These are phyloP conservation scores for Myocastor coypus DNA, from an alignment of 2,113 vertebrate genomes.

Conservation along the genomic window DNA sequence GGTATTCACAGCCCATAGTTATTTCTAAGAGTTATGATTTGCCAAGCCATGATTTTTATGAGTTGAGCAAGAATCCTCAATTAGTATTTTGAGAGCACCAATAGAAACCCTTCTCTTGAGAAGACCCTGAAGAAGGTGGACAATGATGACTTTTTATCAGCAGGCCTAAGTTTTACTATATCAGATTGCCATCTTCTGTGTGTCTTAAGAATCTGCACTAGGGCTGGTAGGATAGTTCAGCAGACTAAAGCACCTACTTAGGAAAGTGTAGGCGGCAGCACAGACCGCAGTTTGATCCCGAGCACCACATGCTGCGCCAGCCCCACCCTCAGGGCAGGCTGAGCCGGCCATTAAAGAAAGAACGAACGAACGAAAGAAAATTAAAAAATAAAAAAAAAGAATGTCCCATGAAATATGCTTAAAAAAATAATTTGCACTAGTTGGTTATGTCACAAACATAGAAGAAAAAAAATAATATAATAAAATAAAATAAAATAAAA, in stretches of 20 bases:
- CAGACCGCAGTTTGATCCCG: no score
- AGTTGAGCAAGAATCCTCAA: neutral
- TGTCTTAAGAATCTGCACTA: neutral
- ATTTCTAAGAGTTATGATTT: neutral
- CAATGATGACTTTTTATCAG: neutral
- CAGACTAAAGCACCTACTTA: no score
- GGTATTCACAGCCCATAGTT: neutral
- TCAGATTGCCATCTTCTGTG: neutral
- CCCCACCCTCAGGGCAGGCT: no score
- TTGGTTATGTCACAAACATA: neutral
- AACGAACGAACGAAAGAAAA: no score
- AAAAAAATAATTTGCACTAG: neutral
- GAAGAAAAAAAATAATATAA: no score
- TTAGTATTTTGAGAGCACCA: neutral
- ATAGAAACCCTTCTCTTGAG: neutral
- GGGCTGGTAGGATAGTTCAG: no score
- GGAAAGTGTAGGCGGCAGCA: no score
- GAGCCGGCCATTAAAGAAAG: no score
- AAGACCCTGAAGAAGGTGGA: neutral
- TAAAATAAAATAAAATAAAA: no score
- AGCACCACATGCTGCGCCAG: no score
- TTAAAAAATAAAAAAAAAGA: no score
- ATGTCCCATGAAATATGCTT: no score
- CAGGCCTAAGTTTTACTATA: neutral
- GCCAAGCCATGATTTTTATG: neutral